Evolutionary conservation across 2,888 invertebrate genomes (phyloP).

Genomic region (Microchrysa polita): DNA sequence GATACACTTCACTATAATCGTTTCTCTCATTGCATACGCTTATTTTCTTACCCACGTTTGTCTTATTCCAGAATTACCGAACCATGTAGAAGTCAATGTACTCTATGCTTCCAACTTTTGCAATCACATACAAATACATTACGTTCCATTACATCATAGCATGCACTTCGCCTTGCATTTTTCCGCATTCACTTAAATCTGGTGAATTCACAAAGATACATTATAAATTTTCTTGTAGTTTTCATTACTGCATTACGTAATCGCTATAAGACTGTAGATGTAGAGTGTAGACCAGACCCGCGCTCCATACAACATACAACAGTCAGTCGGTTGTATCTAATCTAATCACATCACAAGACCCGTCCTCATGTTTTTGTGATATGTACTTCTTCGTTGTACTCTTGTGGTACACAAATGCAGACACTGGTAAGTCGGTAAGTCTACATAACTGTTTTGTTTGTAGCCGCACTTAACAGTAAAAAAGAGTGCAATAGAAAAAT

Average conservation of each 20-base stretch:
- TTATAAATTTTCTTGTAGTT: background rate
- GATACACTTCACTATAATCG: too few species aligned
- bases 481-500: background rate
- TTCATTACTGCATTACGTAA: constrained; percentile 28
- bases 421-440: background rate
- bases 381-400: background rate
- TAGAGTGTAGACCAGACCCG: too few species aligned
- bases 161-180: constrained; percentile 17
- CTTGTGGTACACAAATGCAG: background rate
- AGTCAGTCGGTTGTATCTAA: constrained; percentile 27
- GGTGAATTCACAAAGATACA: constrained; percentile 4
- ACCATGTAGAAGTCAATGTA: background rate
- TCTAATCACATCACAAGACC: constrained; percentile 9
- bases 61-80: background rate
- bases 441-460: constrained; percentile 21
- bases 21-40: too few species aligned
- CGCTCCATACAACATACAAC: too few species aligned
- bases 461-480: background rate
- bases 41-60: too few species aligned
- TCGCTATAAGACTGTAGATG: constrained; percentile 5
- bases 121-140: background rate
- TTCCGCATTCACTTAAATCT: constrained; percentile 11
- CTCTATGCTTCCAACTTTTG: background rate
- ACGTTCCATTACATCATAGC: background rate
- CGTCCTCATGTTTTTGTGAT: too few species aligned